These are phyloP conservation scores for Xerus inauris DNA, from an alignment of 2,113 vertebrate genomes.

Conservation along the genomic window DNA sequence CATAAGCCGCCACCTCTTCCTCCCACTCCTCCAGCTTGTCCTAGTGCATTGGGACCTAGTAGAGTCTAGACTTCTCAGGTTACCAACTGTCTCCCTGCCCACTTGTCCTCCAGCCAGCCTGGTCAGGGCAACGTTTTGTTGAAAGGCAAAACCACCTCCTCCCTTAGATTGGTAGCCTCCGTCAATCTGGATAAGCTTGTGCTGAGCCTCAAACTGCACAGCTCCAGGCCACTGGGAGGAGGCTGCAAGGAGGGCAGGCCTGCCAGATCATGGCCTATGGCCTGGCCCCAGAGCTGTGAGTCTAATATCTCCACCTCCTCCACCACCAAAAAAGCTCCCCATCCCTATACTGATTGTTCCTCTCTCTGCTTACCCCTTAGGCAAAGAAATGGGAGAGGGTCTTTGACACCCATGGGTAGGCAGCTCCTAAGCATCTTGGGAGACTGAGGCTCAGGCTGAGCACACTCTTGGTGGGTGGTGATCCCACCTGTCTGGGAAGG, in stretches of 20 bases:
- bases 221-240: neutral
- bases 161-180: neutral
- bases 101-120: slow-evolving; percentile 65
- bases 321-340: neutral
- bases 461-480: too few species aligned
- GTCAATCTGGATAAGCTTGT: slow-evolving; percentile 9
- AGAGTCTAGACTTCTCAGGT: slow-evolving; percentile 49
- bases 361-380: neutral
- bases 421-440: neutral
- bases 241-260: neutral
- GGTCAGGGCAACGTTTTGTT: slow-evolving; percentile 42
- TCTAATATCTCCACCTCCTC: neutral
- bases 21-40: neutral
- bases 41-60: neutral
- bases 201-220: neutral
- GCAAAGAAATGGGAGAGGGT: neutral
- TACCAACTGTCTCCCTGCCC: slow-evolving; percentile 64
- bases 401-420: neutral
- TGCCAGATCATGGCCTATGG: slow-evolving; percentile 33
- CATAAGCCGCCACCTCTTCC: neutral
- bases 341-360: neutral
- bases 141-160: neutral
- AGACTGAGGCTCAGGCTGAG: neutral
- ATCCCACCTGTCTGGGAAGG: neutral
- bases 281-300: slow-evolving; percentile 38